A percentile compares a stretch with the other conserved stretches of the same genome.
phyloP scores from a whole-genome alignment of 2,888 invertebrate genomes.

The Dicyrtomina minuta region DNA sequence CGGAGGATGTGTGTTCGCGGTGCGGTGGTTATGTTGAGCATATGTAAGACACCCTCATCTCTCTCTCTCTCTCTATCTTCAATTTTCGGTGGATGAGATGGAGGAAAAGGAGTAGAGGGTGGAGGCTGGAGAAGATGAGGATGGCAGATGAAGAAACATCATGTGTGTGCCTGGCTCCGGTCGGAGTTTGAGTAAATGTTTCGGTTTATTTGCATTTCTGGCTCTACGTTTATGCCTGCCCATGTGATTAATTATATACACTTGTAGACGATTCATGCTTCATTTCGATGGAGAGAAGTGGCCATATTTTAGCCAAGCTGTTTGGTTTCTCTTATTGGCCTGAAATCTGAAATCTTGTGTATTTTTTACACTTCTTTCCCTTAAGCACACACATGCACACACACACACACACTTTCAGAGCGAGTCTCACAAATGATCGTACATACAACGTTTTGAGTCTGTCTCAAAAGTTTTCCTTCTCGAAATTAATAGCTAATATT shows the following conservation, averaged over 20 bases:
- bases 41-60: neutral
- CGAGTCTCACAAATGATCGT: no score
- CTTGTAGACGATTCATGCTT: slow-evolving; percentile 49
- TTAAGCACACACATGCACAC: neutral
- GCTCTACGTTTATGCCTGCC: slow-evolving; percentile 38
- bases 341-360: slow-evolving; percentile 26
- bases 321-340: slow-evolving; percentile 35
- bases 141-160: slow-evolving; percentile 14
- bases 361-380: neutral
- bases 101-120: neutral
- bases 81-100: slow-evolving; percentile 10
- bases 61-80: slow-evolving; percentile 7
- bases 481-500: no score
- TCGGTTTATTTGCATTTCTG: slow-evolving; percentile 43
- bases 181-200: slow-evolving; percentile 40
- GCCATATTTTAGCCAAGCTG: slow-evolving; percentile 39
- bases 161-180: slow-evolving; percentile 30
- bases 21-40: neutral
- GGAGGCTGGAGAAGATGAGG: slow-evolving; percentile 5
- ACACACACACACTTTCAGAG: neutral
- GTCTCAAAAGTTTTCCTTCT: neutral
- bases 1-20: neutral
- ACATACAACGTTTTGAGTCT: neutral
- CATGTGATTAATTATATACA: slow-evolving; percentile 52
- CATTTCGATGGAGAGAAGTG: slow-evolving; percentile 48